phyloP scores from a whole-genome alignment of 2,797 vertebrate species.

The Nyctalus aviator region DNA sequence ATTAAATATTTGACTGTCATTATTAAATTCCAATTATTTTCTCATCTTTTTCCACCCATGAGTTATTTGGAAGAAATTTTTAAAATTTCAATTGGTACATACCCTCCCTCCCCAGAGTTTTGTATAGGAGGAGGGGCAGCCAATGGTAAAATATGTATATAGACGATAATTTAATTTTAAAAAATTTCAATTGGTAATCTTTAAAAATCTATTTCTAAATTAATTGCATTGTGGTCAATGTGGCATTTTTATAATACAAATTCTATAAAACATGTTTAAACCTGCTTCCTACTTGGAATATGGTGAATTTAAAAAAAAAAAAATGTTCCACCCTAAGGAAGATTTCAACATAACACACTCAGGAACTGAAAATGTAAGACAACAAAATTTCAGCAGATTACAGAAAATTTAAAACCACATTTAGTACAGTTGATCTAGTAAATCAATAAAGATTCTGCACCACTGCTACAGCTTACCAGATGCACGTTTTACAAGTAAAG shows the following conservation, averaged over 20 bases:
- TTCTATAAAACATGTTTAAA: background rate
- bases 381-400: background rate
- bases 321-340: background rate
- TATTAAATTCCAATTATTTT: constrained; percentile 18
- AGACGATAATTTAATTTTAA: too few species aligned
- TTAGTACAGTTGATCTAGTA: constrained; percentile 5
- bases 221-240: background rate
- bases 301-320: background rate
- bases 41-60: background rate
- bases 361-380: background rate
- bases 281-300: background rate
- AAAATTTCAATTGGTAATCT: background rate
- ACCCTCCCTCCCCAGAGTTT: too few species aligned
- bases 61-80: background rate
- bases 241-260: background rate
- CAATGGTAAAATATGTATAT: too few species aligned
- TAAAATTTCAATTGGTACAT: background rate
- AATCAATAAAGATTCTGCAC: background rate
- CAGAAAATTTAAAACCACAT: background rate
- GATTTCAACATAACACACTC: background rate
- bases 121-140: too few species aligned
- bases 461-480: background rate
- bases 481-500: background rate
- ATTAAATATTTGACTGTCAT: background rate
- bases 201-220: constrained; percentile 4